phyloP scores from a whole-genome alignment of 2,888 invertebrate species.

The Carpatolechia fugitivella region DNA sequence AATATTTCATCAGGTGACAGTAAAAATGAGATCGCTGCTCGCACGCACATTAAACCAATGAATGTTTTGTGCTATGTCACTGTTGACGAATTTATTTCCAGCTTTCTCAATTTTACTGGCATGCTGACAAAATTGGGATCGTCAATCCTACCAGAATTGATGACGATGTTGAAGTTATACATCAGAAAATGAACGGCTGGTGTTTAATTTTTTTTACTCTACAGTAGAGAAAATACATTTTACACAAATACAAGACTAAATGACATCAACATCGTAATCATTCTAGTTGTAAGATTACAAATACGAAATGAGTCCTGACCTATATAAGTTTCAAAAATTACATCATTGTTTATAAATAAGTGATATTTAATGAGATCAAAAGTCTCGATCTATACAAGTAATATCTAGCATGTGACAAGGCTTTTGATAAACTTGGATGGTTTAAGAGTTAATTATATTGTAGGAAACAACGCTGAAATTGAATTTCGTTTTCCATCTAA shows the following conservation, averaged over 20 bases:
- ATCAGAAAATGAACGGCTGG: not conserved
- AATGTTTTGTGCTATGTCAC: not conserved
- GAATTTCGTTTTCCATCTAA: too few relatives aligned
- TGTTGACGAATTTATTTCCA: not conserved
- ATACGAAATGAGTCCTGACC: conserved; percentile 1
- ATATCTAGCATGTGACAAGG: not conserved
- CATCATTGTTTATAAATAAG: not conserved
- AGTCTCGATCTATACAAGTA: conserved; percentile 16
- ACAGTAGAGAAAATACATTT: not conserved
- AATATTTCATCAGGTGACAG: not conserved
- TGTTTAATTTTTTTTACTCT: not conserved
- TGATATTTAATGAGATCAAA: not conserved
- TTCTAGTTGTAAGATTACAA: not conserved
- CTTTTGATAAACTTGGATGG: too few relatives aligned
- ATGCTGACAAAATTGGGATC: not conserved
- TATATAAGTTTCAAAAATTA: not conserved
- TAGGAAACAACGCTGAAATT: too few relatives aligned
- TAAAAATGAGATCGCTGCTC: not conserved
- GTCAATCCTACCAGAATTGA: not conserved
- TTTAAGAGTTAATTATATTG: too few relatives aligned
- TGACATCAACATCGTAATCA: not conserved
- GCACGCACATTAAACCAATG: not conserved
- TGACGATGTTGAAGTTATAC: not conserved
- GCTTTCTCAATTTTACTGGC: not conserved
- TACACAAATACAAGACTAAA: not conserved